Evolutionary conservation across 1,140 invertebrate genomes (phyloP), one percentile per base, ranked within the genome.

Genomic region (Zaprionus vittiger): DNA sequence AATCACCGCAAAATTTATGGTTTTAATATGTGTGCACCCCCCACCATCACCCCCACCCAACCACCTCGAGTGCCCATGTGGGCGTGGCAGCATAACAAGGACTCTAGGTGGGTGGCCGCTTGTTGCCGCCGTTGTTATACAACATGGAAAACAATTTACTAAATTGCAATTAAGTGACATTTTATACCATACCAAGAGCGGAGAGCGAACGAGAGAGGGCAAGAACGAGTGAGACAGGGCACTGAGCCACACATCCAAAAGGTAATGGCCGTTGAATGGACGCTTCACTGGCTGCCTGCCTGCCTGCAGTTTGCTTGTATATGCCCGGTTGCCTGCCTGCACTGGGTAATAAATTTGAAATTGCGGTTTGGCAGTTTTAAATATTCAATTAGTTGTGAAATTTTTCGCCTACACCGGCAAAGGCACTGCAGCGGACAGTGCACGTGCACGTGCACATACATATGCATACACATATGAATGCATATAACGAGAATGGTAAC

Each of bases 141-240:
- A 85, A 91, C 85, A 90, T 85, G 85, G 82, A 90, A 91, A 92
- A 85, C 91, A 92, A 92, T 91, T 92, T 92, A 89, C 83, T 91
- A 91, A 91, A 92, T 92, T 92, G 91, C 91, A 92, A 92, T 92
- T 92, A 92, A 91, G 83, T 91, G 83, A 91, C 90, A 90, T 91
- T 91, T 91, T 91, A 90, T 90, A 91, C 85, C 81, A 70, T 52
- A 54, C 61, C 54, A 59, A 63, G 12, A 55, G 69, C n/a, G n/a
- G 20, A 15, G 26, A 38, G 11, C 14, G 4, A 47, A 38, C 17
- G 11, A 52, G 17, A 31, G 17, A 37, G 17, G 57, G 55, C 12
- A 5, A 14, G 12, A 11, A 14, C 26, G 28, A 22, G n/a, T 34
- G 44, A 37, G 41, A 60, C 24, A 59, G 65, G 12, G 20, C 37